Conservation (phyloP, 1,140 invertebrate genomes). For the Drosophila watanabei region DNA sequence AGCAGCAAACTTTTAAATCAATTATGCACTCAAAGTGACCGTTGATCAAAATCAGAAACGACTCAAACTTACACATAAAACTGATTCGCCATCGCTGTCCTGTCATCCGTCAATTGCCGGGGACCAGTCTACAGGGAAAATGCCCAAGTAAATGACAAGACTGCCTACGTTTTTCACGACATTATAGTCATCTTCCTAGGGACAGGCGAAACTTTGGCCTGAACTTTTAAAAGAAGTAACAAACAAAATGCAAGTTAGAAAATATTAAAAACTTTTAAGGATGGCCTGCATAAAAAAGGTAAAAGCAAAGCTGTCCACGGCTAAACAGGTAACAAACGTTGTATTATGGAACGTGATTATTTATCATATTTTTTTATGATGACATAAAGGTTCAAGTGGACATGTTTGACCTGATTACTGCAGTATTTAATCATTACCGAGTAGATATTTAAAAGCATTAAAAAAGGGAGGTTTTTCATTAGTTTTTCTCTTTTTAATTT, state of each 20-base stretch:
- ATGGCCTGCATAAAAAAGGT: slow-evolving; percentile 10
- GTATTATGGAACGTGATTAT: background rate
- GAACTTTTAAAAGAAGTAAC: slow-evolving; percentile 39
- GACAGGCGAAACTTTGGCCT: slow-evolving; percentile 19
- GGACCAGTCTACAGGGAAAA: background rate
- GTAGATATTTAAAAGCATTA: background rate
- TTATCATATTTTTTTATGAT: background rate
- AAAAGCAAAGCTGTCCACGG: background rate
- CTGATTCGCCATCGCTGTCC: slow-evolving; percentile 24
- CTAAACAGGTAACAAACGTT: slow-evolving; percentile 30
- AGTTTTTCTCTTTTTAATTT: background rate
- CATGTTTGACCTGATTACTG: background rate
- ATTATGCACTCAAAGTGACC: slow-evolving; percentile 32
- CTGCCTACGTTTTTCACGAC: slow-evolving; percentile 32
- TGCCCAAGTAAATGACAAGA: slow-evolving; percentile 28
- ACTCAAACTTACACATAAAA: slow-evolving; percentile 21
- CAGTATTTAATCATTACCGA: background rate
- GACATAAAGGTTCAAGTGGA: background rate
- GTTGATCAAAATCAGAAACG: slow-evolving; percentile 26
- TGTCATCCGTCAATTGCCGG: slow-evolving; percentile 37
- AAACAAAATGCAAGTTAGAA: slow-evolving; percentile 36
- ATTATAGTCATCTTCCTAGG: slow-evolving; percentile 21
- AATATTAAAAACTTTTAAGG: slow-evolving; percentile 45
- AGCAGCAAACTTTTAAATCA: slow-evolving; percentile 37
- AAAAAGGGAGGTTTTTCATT: background rate